Base-by-base conservation (phyloP, 92 coral and sea anemone genomes). In the Siderastrea radians region DNA sequence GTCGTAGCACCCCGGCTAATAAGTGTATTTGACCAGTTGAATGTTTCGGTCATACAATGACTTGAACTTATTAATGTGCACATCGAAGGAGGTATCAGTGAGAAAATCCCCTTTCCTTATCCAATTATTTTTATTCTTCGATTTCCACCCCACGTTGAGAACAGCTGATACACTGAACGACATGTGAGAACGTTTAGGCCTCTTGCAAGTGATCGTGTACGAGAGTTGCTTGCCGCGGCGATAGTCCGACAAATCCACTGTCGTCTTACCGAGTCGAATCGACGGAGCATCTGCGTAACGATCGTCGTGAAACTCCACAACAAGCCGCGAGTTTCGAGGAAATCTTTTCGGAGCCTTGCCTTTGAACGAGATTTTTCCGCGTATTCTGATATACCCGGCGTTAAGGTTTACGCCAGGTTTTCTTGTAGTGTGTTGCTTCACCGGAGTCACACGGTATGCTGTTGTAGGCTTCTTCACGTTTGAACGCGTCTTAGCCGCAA, bases 131-230 rank as follows among this genome's bases (percentile, higher is more conserved):
- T 55, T 70, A 7, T 71, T 75, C 55, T 57, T 78, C 13, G 94
- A 81, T 54, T 87, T 92, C 99, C 99, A 97, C 7, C 98, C 98
- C 52, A 93, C 92, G 75, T 95, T 97, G 58, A 97, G 62, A 8
- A 95, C 98, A 15, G 98, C 98, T 7, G 94, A 87, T 7, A 97
- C 78, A 62, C 88, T 82, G 89, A 90, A 92, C 49, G 26, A 59
- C 17, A 75, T 15, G 49, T 26, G 77, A 4, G 77, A 17, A 1
- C 70, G 3, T 48, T 70, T 57, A 54, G 98, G 98, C 79, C 90
- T 95, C 49, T 95, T 93, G 70, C 95, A 91, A 8, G 54, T 84
- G 49, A 98, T 84, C 5, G 89, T 79, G 92, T 98, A 98, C 53
- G 87, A 92, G 64, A 98, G 80, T 16, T 90, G 83, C 1, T 75